phyloP scores from a whole-genome alignment of 2,888 invertebrate species.

The Apamea crenata region DNA sequence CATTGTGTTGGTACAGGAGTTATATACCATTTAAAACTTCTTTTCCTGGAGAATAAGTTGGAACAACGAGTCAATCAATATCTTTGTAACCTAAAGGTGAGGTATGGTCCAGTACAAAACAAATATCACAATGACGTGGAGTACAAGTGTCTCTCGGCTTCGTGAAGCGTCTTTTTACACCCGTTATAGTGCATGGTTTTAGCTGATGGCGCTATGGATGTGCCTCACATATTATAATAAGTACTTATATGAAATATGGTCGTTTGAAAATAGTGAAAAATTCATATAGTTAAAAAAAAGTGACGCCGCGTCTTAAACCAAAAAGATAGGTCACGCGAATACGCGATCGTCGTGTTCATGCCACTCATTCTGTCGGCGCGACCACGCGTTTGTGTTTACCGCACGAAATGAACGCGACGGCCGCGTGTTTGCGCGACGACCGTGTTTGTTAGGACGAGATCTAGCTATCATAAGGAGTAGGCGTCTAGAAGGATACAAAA shows the following conservation, averaged over 20 bases:
- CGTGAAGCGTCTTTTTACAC: not conserved
- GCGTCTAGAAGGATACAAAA: not conserved
- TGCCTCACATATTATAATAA: not conserved
- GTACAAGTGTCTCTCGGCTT: not conserved
- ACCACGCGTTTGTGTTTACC: not conserved
- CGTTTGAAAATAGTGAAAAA: not conserved
- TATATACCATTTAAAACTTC: not conserved
- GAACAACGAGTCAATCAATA: not conserved
- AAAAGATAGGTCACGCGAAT: not conserved
- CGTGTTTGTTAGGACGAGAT: not conserved
- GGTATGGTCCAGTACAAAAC: not conserved
- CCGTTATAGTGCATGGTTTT: slow-evolving; percentile 30
- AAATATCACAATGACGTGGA: not conserved
- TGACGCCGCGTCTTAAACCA: too few relatives aligned
- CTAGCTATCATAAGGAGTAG: not conserved
- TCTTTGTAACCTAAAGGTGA: not conserved
- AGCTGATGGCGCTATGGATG: slow-evolving; percentile 21
- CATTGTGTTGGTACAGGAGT: not conserved
- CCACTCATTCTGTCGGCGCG: not conserved
- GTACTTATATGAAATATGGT: not conserved
- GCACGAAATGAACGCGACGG: not conserved
- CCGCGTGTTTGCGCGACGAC: not conserved
- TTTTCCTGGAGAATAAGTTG: not conserved
- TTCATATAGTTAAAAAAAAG: not conserved
- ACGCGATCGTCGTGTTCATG: not conserved